Base-by-base conservation (phyloP, 2,113 vertebrate genomes). In the Athene cunicularia region DNA sequence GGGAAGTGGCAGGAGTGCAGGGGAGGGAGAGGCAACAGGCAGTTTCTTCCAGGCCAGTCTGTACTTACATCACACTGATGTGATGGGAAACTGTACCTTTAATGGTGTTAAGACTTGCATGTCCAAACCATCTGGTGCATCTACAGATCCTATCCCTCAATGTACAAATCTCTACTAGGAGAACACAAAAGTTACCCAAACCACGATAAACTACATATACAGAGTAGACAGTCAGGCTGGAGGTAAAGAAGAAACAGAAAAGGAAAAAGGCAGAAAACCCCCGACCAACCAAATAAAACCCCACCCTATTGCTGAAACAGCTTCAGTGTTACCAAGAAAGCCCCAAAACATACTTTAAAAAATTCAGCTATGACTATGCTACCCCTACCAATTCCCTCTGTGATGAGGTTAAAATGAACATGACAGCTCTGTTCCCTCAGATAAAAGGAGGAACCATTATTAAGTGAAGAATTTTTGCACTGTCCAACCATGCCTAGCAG, bases 191-290 rank as follows among this genome's bases (percentile, higher is more conserved):
- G 50, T 66, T 49, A 91, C 16, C 28, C 83, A 83, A 79, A 62
- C 50, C 20, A 35, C 8, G 24, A 73, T 3, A 88, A 80, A 80
- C 14, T 24, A 63, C 5, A 43, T 13, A 75, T 30, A 39, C 43
- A 90, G 52, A 94, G 45, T 1, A 90, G 53, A 92, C 17, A 84
- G 59, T 62, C 56, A 96, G 74, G 35, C 20, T 80, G 19, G 47
- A 95, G 23, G 33, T 76, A 82, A 64, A 56, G 63, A 68, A 94
- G 60, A 90, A 94, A 90, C 8, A 72, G 89, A 50, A 87, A 47
- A 50, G 26, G 68, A 59, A 89, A 73, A 64, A 35, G 66, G 37
- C 8, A 90, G 62, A 80, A 93, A 88, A 3, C 9, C 15, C 52
- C 5, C 27, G 72, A 19, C 5, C 56, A 83, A 73, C 4, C 1